These are phyloP conservation scores for Amblyjoppa proteus DNA, from an alignment of 2,888 invertebrate genomes.

Conservation along the genomic window DNA sequence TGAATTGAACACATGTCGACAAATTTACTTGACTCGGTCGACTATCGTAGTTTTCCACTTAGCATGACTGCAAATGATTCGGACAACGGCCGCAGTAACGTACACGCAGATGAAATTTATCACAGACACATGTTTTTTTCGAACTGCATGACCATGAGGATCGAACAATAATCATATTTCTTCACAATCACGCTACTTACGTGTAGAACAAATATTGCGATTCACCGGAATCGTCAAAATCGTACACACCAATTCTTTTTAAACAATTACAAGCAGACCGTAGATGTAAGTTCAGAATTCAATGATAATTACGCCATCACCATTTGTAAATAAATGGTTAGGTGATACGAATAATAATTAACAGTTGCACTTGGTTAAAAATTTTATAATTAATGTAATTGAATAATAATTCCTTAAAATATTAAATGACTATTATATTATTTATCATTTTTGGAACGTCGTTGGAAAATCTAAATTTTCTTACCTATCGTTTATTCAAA, in stretches of 20 bases:
- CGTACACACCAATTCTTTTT: too few species aligned
- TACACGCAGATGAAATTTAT: not conserved
- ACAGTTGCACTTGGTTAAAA: not conserved
- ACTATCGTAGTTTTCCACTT: not conserved
- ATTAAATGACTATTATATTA: not conserved
- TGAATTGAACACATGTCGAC: not conserved
- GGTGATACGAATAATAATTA: not conserved
- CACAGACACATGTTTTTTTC: conserved; percentile 10
- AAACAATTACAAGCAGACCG: too few species aligned
- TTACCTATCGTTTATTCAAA: not conserved
- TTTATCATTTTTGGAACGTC: not conserved
- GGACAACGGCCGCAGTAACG: not conserved
- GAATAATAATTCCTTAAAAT: not conserved
- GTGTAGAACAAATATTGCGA: not conserved
- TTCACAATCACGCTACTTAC: not conserved
- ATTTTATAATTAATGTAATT: not conserved
- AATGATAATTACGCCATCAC: not conserved
- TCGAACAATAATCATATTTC: not conserved
- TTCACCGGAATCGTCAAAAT: not conserved
- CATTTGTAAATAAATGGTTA: not conserved
- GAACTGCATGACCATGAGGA: not conserved
- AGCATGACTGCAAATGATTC: not conserved
- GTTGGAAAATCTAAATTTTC: not conserved
- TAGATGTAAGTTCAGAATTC: not conserved
- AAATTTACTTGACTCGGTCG: not conserved